phyloP scores from a whole-genome alignment of 1,140 invertebrate genomes.

The Battus philenor region DNA sequence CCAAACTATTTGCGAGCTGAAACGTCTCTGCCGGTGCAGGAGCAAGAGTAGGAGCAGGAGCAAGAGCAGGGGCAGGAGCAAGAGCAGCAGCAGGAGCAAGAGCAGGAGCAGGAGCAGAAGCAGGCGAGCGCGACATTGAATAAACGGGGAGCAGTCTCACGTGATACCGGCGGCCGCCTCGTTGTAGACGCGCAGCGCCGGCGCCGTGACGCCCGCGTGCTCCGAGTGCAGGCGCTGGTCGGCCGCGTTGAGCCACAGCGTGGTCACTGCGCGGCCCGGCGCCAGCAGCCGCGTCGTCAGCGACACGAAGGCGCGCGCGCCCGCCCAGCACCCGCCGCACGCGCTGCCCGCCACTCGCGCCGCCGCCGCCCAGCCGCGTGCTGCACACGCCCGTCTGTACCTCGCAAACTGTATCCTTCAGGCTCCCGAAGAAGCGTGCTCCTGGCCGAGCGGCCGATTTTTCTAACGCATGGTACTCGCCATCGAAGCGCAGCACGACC shows the following conservation, averaged over 20 bases:
- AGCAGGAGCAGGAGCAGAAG: no score
- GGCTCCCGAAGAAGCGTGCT: neutral
- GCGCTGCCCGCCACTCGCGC: constrained; percentile 30
- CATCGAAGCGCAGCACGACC: constrained; percentile 31
- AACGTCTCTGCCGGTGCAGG: no score
- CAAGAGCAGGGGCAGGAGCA: no score
- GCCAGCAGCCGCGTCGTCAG: constrained; percentile 33
- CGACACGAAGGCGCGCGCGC: constrained; percentile 36
- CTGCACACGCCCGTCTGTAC: no score
- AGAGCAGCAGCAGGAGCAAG: no score
- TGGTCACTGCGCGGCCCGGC: constrained; percentile 32
- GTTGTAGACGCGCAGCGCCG: constrained; percentile 49
- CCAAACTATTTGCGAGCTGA: no score
- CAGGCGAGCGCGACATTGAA: no score
- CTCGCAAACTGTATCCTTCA: neutral
- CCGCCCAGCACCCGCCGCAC: constrained; percentile 35
- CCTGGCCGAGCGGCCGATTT: no score
- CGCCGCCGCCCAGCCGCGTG: constrained; percentile 24
- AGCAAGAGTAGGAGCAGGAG: no score
- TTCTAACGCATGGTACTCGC: constrained; percentile 7
- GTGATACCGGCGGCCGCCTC: constrained; percentile 42
- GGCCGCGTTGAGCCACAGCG: constrained; percentile 50
- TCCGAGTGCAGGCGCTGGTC: constrained; percentile 49
- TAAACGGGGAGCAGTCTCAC: no score
- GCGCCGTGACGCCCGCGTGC: constrained; percentile 40